Base-by-base conservation (phyloP, 2,113 vertebrate species). In the Serilophus lunatus region DNA sequence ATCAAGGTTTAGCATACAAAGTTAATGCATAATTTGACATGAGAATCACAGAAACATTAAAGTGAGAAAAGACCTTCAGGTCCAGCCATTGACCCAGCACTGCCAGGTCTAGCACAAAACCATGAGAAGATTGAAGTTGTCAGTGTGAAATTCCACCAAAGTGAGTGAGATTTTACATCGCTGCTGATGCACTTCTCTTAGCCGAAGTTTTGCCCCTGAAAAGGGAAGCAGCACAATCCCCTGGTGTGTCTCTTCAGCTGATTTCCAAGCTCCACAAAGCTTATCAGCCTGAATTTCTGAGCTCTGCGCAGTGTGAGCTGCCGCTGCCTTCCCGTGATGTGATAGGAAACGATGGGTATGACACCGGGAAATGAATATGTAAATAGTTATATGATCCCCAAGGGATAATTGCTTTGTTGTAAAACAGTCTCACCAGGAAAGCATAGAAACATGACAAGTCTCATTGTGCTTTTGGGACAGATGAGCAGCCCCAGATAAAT, bases 291-390 rank as follows among this genome's bases (percentile, higher is more conserved):
- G 0, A 50, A 26, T 4, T 80, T 60, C 81, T 51, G 88, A 26
- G 82, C 38, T 35, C 19, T 44, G 50, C 75, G 14, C n/a, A 8
- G 82, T 7, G 20, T 31, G 82, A 81, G 50, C 1, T 0, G 86
- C 82, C 72, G 50, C 85, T 68, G 64, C 68, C 51, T 74, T 19
- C 47, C 51, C 1, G 3, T 86, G 94, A 92, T 79, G 16, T 50
- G 93, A 88, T 96, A 77, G 88, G 92, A 90, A 82, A 74, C 12
- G 92, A 93, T 91, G 83, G 83, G 57, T n/a, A 24, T 6, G 36
- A 40, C 86, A 76, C 77, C 33, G 31, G 50, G 82, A 85, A 82
- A 90, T 65, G 82, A 86, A 69, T 88, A 51, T 94, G 95, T 51
- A 91, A 93, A 82, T 24, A 18, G 50, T 35, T 31, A 50, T 86